Percentiles rank a stretch among this genome's conserved stretches.
phyloP scores from a whole-genome alignment of 2,888 invertebrate species.

The Eurytoma adleriae region DNA sequence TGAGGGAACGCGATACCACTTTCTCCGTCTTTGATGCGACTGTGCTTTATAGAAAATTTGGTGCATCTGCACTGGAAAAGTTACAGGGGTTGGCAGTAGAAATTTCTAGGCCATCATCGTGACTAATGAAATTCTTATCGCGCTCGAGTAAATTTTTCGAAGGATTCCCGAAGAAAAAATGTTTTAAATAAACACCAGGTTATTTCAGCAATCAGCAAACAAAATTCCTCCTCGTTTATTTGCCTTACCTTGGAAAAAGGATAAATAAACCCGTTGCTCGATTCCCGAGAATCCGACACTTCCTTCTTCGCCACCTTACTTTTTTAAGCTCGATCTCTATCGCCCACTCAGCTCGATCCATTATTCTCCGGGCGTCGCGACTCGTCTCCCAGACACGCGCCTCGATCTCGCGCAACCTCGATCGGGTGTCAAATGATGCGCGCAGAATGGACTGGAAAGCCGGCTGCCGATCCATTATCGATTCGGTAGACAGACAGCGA shows the following conservation, averaged over 20 bases:
- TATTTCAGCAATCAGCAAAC: too few species aligned
- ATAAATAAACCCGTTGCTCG: too few species aligned
- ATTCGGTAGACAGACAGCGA: constrained; percentile 58
- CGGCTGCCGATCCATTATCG: constrained; percentile 70
- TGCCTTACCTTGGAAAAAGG: too few species aligned
- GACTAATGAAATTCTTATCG: neutral
- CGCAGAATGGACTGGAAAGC: constrained; percentile 70
- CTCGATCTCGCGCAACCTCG: constrained; percentile 59
- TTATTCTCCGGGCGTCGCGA: constrained; percentile 15
- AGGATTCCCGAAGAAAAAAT: too few species aligned
- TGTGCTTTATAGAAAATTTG: constrained; percentile 6
- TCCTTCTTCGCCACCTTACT: neutral
- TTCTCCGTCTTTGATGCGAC: neutral
- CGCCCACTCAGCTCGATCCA: constrained; percentile 20
- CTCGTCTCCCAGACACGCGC: constrained; percentile 50
- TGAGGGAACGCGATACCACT: constrained; percentile 24
- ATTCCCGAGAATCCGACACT: neutral
- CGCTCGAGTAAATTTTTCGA: too few species aligned
- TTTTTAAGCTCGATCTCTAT: constrained; percentile 29
- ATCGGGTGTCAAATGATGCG: constrained; percentile 74
- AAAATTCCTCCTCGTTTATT: too few species aligned
- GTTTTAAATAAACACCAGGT: too few species aligned
- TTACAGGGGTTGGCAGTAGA: too few species aligned
- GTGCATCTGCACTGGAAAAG: neutral
- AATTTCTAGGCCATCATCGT: neutral